These are phyloP conservation scores for Drosophila carrolli DNA, from an alignment of 1,140 invertebrate species.

Conservation along the genomic window DNA sequence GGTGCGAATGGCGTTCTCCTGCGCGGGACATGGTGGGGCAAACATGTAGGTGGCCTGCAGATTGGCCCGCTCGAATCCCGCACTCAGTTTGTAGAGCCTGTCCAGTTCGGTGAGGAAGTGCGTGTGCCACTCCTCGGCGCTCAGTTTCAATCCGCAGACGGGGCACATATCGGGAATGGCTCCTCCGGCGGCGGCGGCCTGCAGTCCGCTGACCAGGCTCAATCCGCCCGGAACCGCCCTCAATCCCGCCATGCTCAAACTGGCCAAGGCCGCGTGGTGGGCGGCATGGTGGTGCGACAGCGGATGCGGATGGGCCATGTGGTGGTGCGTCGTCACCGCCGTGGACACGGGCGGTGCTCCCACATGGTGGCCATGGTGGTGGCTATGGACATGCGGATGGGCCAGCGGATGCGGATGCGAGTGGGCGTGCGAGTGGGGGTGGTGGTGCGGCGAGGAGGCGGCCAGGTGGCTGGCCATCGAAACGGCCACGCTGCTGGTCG, in stretches of 20 bases:
- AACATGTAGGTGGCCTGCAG: slow-evolving; percentile 83
- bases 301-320: slow-evolving; percentile 72
- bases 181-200: slow-evolving; percentile 67
- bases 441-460: slow-evolving; percentile 59
- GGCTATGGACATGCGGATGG: slow-evolving; percentile 58
- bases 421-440: slow-evolving; percentile 32
- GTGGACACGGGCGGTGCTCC: slow-evolving; percentile 27
- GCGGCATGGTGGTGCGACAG: slow-evolving; percentile 63
- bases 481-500: slow-evolving; percentile 61
- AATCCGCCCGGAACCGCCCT: slow-evolving; percentile 66
- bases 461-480: slow-evolving; percentile 72
- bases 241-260: slow-evolving; percentile 72
- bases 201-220: slow-evolving; percentile 66
- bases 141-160: slow-evolving; percentile 91
- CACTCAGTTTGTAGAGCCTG: slow-evolving; percentile 88
- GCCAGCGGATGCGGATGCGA: slow-evolving; percentile 48
- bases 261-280: slow-evolving; percentile 75
- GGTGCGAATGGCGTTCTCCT: slow-evolving; percentile 86
- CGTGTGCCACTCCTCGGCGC: slow-evolving; percentile 89
- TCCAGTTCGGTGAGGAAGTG: slow-evolving; percentile 93
- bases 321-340: slow-evolving; percentile 64
- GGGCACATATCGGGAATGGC: slow-evolving; percentile 87
- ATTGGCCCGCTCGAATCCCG: slow-evolving; percentile 85
- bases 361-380: slow-evolving; percentile 65
- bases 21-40: slow-evolving; percentile 82